Base-by-base conservation (phyloP, 2,888 invertebrate species). In the Eilema depressum region DNA sequence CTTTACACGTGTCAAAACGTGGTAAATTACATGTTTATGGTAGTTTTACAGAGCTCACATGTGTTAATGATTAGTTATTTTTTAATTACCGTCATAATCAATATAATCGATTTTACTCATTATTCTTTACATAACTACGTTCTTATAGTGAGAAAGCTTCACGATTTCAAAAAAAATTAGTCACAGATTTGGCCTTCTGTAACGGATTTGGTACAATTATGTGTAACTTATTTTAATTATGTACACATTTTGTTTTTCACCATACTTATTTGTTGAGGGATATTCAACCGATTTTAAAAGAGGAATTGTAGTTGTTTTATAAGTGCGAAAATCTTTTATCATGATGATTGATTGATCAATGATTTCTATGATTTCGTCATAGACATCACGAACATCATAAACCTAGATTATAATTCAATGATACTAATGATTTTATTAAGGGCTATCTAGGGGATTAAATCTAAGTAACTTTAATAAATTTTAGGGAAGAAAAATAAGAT, bases 21-120 rank as follows among this genome's bases (percentile, higher is more conserved):
- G 47, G 17, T 47, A 63, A 33, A 2, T 12, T 23, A 56, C 63
- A 68, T 37, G 26, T 57, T 37, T 17, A 28, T 28, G 20, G n/a
- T 28, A 26, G n/a, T 23, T 7, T 30, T 53, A 53, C 28, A n/a
- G 25, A 37, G 10, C 4, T 37, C 17, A 17, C 4, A 20, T 14
- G 23, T 30, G 8, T 17, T 14, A 11, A 61, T 61, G 11, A 28
- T 66, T 10, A 23, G 28, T 41, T 59, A 20, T 63, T 59, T 53
- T 63, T 41, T 63, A 63, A 63, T 63, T 63, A 63, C 57, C 63
- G 25, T 47, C 14, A 23, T 60, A 60, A 69, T 59, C 23, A 60
- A 17, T 30, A 1, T 47, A 69, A 64, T 64, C 59, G 64, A 64
- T 69, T 69, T 41, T 25, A 25, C 28, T 20, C 23, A 47, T 60